A percentile compares a stretch with the other conserved stretches of the same genome.
phyloP scores from a whole-genome alignment of 1,140 invertebrate genomes.

The Ephestia elutella region DNA sequence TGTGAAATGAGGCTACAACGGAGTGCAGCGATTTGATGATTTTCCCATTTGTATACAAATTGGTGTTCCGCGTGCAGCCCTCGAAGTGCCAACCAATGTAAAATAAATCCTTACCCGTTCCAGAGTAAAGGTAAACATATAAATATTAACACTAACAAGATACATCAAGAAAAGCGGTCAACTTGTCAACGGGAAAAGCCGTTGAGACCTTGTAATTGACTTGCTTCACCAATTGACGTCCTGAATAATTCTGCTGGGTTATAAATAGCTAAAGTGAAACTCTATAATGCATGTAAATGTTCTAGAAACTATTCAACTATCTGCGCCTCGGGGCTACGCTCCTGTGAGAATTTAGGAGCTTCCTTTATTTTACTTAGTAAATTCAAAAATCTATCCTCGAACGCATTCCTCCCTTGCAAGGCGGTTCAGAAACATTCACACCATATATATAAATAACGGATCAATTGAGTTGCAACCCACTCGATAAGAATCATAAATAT shows the following conservation, averaged over 20 bases:
- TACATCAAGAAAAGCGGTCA: conserved; percentile 3
- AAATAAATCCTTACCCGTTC: conserved; percentile 16
- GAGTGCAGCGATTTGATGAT: neutral
- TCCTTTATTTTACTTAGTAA: too few relatives aligned
- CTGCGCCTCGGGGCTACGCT: too few relatives aligned
- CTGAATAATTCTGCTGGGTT: neutral
- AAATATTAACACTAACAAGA: conserved; percentile 5
- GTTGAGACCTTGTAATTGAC: conserved; percentile 2
- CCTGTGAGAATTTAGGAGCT: too few relatives aligned
- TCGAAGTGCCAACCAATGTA: conserved; percentile 23
- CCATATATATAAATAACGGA: too few relatives aligned
- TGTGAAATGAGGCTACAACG: conserved; percentile 33
- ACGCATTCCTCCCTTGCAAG: too few relatives aligned
- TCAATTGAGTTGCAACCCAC: too few relatives aligned
- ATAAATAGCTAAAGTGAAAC: neutral
- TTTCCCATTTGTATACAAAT: too few relatives aligned
- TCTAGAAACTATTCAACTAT: neutral
- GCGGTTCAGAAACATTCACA: too few relatives aligned
- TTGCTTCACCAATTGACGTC: neutral
- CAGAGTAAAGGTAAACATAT: neutral
- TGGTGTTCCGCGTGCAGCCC: conserved; percentile 21
- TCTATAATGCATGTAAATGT: neutral
- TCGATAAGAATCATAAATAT: too few relatives aligned
- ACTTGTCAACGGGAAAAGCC: neutral
- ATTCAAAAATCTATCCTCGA: too few relatives aligned